phyloP scores from a whole-genome alignment of 2,888 invertebrate genomes.

The Molanna angustata region DNA sequence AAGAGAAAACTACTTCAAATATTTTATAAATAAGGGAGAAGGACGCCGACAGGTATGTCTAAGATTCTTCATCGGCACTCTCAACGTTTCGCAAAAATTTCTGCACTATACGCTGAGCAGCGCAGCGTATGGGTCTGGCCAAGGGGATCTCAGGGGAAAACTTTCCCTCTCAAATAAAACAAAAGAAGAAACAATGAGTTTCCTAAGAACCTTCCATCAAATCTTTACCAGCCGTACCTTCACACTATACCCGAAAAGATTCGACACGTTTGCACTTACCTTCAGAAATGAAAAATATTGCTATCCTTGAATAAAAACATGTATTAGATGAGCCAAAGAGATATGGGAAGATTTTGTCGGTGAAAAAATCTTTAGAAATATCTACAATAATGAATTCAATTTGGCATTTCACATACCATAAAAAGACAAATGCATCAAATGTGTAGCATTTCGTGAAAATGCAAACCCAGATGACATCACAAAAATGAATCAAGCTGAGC shows the following conservation, averaged over 20 bases:
- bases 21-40: constrained; percentile 1
- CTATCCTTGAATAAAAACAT: too few species aligned
- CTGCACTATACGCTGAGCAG: not conserved
- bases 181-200: not conserved
- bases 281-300: not conserved
- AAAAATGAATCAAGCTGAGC: too few species aligned
- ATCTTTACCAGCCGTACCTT: not conserved
- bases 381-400: too few species aligned
- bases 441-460: too few species aligned
- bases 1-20: not conserved
- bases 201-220: not conserved
- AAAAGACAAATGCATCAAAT: too few species aligned
- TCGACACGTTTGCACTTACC: not conserved
- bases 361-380: too few species aligned
- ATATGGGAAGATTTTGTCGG: too few species aligned
- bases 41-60: not conserved
- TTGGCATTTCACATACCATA: too few species aligned
- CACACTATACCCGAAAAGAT: not conserved
- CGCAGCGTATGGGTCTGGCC: not conserved
- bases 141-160: not conserved
- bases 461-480: too few species aligned
- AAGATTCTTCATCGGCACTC: not conserved
- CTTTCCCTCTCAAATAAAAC: not conserved
- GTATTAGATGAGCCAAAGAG: too few species aligned
- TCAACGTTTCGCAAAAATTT: not conserved